Base-by-base conservation (phyloP, 2,888 invertebrate species). In the Andrena praecox region DNA sequence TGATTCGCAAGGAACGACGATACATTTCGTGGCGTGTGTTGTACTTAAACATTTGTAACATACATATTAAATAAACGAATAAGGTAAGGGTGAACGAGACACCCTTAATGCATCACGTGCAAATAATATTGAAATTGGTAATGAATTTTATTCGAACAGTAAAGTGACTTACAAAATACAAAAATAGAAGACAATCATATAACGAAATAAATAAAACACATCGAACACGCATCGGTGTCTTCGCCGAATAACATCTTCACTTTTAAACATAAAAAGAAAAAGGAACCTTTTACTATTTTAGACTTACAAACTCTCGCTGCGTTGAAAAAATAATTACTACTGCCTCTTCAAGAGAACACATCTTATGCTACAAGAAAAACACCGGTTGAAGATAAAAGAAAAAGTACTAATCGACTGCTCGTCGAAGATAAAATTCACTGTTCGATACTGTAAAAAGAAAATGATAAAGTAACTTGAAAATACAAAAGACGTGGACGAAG, bases 201-300 rank as follows among this genome's bases (percentile, higher is more conserved):
- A 68, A 59, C n/a, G 42, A 66, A 60, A 31, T 33, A 68, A 60
- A 60, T 60, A 50, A 74, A 68, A 68, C 12, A 4, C 33, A n/a
- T 52, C 16, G 16, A 33, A 35, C 54, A n/a, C 42, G 5, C 1
- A 31, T 31, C n/a, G 24, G 29, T 54, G 20, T 24, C 16, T 54
- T 29, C 16, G 56, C 54, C 10, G 16, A 35, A 42, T 20, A 10
- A 52, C 31, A 52, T 52, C 42, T 42, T 42, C 42, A 16, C 42
- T 29, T 29, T 29, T 29, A 29, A 42, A 42, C 42, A 42, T 42
- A 42, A 42, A 42, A 42, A 42, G 12, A 42, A 16, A 16, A 42
- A 42, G 12, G 16, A 16, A 42, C 12, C 1, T 52, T 52, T 8
- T 12, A 20, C 4, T 20, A 6, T 8, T 10, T 52, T 3, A 6